These are phyloP conservation scores for Tympanuchus pallidicinctus DNA, from an alignment of 2,113 vertebrate species.

Conservation along the genomic window DNA sequence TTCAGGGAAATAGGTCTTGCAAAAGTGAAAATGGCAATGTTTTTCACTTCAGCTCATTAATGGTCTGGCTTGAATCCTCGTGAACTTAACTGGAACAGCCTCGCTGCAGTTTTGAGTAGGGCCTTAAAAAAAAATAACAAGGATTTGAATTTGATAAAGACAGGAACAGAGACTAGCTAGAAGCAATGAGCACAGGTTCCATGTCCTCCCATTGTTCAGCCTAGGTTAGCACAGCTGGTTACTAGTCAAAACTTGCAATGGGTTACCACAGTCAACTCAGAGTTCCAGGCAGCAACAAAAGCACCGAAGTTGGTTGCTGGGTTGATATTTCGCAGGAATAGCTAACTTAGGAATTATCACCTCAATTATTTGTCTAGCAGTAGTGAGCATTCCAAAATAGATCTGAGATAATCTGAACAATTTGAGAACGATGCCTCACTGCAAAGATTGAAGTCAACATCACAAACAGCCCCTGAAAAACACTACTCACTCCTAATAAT, in stretches of 20 bases:
- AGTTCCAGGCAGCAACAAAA: not conserved
- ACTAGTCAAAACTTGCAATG: not conserved
- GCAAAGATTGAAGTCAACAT: not conserved
- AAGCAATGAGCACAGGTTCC: not conserved
- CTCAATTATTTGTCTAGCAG: not conserved
- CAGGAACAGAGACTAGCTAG: not conserved
- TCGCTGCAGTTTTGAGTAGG: not conserved
- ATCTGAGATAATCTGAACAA: not conserved
- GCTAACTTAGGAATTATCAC: not conserved
- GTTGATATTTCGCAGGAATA: not conserved
- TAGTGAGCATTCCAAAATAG: not conserved
- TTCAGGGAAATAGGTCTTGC: not conserved
- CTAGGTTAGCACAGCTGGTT: not conserved
- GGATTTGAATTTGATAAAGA: not conserved
- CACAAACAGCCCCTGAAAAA: conserved; percentile 9
- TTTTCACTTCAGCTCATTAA: not conserved
- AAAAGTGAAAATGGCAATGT: not conserved
- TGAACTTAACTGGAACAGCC: not conserved
- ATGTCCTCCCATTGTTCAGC: not conserved
- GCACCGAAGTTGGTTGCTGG: not conserved
- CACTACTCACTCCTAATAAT: not conserved
- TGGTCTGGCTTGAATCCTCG: not conserved
- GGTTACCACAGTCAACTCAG: not conserved
- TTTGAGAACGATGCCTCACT: not conserved
- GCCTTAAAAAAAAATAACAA: not conserved